Conservation (phyloP, 2,888 invertebrate genomes). For the Pammene aurita region DNA sequence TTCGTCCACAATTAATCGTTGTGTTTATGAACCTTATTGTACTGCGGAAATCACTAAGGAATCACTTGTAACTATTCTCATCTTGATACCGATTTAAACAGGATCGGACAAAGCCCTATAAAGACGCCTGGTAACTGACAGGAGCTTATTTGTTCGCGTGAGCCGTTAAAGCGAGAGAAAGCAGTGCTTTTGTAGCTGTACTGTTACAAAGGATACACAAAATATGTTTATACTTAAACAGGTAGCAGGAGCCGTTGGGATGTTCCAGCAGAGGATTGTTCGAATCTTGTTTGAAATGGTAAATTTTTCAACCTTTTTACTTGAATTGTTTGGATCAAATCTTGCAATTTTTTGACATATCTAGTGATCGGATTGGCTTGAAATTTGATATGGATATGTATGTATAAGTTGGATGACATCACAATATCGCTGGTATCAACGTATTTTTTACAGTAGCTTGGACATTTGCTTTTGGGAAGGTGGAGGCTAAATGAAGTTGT, state of each 20-base stretch:
- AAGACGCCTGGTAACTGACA: slow-evolving; percentile 15
- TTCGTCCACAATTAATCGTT: no score
- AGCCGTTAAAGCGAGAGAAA: slow-evolving; percentile 18
- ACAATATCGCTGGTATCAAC: no score
- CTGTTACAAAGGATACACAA: background rate
- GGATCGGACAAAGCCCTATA: slow-evolving; percentile 15
- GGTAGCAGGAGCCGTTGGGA: background rate
- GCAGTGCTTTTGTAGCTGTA: background rate
- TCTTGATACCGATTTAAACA: slow-evolving; percentile 7
- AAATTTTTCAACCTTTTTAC: no score
- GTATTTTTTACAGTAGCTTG: no score
- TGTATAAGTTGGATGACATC: no score
- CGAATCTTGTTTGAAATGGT: no score
- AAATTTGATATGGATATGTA: no score
- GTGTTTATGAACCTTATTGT: background rate
- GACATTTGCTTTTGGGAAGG: no score
- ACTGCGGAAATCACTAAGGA: background rate
- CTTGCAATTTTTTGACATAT: no score
- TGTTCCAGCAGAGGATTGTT: background rate
- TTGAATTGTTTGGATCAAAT: no score
- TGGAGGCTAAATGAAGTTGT: no score
- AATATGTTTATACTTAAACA: background rate
- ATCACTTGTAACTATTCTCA: background rate
- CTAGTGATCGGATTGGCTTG: no score
- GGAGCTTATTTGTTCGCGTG: slow-evolving; percentile 13